Percentiles rank a stretch among this genome's conserved stretches.
Evolutionary conservation across 2,113 vertebrate genomes (phyloP).

Genomic region (Cynopterus brachyotis): DNA sequence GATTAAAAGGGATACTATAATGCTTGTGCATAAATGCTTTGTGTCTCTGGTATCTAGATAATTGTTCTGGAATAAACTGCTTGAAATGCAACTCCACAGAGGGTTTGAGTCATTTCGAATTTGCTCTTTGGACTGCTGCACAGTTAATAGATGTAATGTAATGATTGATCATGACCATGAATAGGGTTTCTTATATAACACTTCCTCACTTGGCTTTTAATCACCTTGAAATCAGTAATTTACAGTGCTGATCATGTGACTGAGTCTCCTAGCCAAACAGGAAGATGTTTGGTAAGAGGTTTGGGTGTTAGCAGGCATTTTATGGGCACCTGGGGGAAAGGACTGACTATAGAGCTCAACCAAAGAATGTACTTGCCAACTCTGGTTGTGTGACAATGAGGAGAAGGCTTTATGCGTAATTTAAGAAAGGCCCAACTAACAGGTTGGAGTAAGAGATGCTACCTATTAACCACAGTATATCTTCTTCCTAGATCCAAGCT

Average conservation of each 20-base stretch:
- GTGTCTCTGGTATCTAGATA: background rate
- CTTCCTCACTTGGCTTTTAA: conserved; percentile 51
- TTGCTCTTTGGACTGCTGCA: background rate
- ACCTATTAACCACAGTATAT: background rate
- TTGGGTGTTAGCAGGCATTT: background rate
- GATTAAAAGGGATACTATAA: background rate
- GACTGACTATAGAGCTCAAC: background rate
- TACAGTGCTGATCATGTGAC: background rate
- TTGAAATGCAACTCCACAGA: conserved; percentile 1
- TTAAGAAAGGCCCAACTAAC: background rate
- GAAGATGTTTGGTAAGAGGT: background rate
- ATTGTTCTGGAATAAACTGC: background rate
- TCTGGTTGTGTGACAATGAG: background rate
- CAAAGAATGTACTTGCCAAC: background rate
- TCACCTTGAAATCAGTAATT: background rate
- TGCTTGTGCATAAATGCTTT: background rate
- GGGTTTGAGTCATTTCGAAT: background rate
- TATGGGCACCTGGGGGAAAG: background rate
- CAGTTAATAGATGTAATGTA: conserved; percentile 33
- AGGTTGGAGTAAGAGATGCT: background rate
- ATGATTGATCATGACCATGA: conserved; percentile 25
- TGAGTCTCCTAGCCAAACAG: background rate
- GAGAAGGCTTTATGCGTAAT: background rate
- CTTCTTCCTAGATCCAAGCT: background rate
- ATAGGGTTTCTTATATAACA: conserved; percentile 12